Evolutionary conservation across 1,140 invertebrate genomes (phyloP), one percentile per base, ranked within the genome.

Genomic region (Pseudomyrmex pallidus): DNA sequence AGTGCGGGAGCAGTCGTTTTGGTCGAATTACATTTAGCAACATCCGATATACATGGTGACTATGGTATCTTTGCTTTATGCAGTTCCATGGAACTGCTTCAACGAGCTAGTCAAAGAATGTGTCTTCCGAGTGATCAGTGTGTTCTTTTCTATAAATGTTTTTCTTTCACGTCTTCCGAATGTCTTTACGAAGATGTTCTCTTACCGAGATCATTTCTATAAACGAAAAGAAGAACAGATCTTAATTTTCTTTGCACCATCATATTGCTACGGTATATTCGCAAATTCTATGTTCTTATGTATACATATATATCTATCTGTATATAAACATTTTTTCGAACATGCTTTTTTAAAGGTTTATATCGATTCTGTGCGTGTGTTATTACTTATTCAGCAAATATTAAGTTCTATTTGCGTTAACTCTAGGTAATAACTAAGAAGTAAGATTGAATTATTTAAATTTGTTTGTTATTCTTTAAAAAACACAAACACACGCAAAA

Each of bases 51-150:
- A 35, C 5, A 35, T 35, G 5, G 20, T 74, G 46, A 2, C 59
- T 74, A 48, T 8, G n/a, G 8, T 46, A 48, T 63, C 12, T 62
- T 62, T 62, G 20, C 9, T 15, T 22, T 74, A 9, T 17, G 12
- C 9, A 62, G 48, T 25, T 73, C 2, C 8, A 12, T 5, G n/a
- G 9, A 52, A 12, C 13, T 25, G 20, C 15, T 46, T 25, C 2
- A 8, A 20, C 17, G 10, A 74, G 20, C 5, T 10, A 22, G 12
- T 62, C 4, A 13, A 46, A 13, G 15, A 17, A 44, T 44, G 20
- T 62, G 17, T 35, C 13, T 62, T 35, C 20, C 15, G 15, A 74
- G 46, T 63, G 20, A 63, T 74, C 22, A 46, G 44, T 50, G 67
- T 35, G 10, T 61, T 22, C 9, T 62, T 63, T 74, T 48, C 15